Conservation (phyloP, 2,113 vertebrate species). For the Onychostruthus taczanowskii region DNA sequence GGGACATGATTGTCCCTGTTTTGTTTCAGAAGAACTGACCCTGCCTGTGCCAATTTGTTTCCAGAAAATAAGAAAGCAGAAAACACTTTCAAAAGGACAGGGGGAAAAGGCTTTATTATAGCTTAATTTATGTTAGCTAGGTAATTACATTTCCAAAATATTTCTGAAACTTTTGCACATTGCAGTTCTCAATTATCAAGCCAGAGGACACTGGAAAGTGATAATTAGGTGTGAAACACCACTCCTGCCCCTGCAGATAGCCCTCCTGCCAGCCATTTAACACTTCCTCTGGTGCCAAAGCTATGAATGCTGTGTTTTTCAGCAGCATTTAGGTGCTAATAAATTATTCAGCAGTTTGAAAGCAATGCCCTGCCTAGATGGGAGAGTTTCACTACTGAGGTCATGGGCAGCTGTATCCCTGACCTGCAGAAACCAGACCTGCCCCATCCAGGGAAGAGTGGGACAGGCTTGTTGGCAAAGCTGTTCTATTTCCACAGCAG, state of each 20-base stretch:
- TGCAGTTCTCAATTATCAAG: neutral
- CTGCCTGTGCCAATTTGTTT: neutral
- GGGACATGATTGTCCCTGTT: neutral
- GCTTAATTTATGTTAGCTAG: neutral
- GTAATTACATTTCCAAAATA: neutral
- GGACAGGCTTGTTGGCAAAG: neutral
- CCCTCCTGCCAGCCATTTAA: conserved; percentile 13
- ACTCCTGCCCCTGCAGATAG: neutral
- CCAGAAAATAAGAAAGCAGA: neutral
- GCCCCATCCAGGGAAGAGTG: neutral
- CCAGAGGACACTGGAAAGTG: conserved; percentile 20
- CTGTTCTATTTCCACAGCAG: neutral
- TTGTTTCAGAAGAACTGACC: neutral
- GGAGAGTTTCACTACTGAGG: neutral
- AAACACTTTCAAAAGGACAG: neutral
- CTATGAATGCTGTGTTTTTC: conserved; percentile 11
- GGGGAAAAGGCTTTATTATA: neutral
- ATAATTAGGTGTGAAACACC: conserved; percentile 46
- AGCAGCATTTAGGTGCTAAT: conserved; percentile 8
- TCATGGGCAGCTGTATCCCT: neutral
- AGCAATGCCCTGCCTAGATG: neutral
- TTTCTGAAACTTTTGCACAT: neutral
- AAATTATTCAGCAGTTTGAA: conserved; percentile 11
- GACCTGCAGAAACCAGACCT: neutral
- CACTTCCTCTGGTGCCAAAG: neutral